Percentiles rank a stretch among this genome's conserved stretches.
Evolutionary conservation across 1,140 invertebrate species (phyloP).

Genomic region (Drosophila pectinifera): DNA sequence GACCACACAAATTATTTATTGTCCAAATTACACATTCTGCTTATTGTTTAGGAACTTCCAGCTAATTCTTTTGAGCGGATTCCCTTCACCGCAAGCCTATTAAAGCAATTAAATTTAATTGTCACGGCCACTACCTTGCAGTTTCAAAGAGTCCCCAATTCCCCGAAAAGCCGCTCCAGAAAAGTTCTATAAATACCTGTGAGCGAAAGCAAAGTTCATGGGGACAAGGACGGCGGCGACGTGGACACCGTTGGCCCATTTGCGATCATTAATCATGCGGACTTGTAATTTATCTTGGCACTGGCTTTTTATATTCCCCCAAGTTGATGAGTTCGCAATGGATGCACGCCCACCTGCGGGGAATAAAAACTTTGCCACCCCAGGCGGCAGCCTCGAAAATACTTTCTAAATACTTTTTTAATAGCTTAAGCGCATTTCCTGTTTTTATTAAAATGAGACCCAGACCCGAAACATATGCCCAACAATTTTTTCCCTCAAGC

Average conservation of each 20-base stretch:
- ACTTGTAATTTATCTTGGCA: conserved; percentile 77
- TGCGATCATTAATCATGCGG: conserved; percentile 77
- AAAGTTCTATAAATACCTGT: conserved; percentile 57
- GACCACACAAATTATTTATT: too few species aligned
- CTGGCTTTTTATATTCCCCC: conserved; percentile 49
- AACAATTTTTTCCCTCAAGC: conserved; percentile 40
- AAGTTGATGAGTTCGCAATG: conserved; percentile 36
- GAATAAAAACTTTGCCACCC: conserved; percentile 54
- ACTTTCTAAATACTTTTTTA: conserved; percentile 82
- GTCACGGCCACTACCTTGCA: conserved; percentile 24
- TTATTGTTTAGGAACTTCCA: neutral
- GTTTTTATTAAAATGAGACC: conserved; percentile 73
- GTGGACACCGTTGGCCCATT: conserved; percentile 49
- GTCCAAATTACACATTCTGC: too few species aligned
- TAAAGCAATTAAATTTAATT: conserved; percentile 51
- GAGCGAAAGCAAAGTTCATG: conserved; percentile 53
- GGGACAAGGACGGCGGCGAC: conserved; percentile 30
- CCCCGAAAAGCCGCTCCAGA: conserved; percentile 37
- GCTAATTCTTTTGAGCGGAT: neutral
- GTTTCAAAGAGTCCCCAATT: conserved; percentile 39
- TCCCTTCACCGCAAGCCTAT: conserved; percentile 20
- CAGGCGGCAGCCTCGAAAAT: conserved; percentile 54
- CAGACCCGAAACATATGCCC: conserved; percentile 60
- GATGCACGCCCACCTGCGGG: conserved; percentile 30
- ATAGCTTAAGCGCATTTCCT: conserved; percentile 81